phyloP scores from a whole-genome alignment of 1,140 invertebrate genomes.

The Apocrypta bakeri region DNA sequence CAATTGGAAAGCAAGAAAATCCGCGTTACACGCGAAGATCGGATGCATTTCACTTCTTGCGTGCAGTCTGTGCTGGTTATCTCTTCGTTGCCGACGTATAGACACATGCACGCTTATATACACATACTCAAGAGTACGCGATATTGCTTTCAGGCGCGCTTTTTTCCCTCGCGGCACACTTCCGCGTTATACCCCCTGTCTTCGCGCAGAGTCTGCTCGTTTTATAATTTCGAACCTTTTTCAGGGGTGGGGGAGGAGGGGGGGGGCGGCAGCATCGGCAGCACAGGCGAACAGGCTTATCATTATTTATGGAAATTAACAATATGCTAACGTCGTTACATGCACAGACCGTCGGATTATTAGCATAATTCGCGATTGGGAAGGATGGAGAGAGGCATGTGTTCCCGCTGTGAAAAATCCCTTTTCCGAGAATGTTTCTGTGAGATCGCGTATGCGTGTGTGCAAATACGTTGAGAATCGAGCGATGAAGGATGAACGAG shows the following conservation, averaged over 20 bases:
- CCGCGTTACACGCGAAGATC: neutral
- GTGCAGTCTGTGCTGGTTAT: neutral
- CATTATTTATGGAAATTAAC: slow-evolving; percentile 51
- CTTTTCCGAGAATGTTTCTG: slow-evolving; percentile 20
- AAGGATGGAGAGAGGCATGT: neutral
- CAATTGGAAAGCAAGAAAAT: slow-evolving; percentile 36
- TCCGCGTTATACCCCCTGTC: slow-evolving; percentile 33
- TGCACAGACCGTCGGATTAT: neutral
- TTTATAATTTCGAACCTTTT: slow-evolving; percentile 19
- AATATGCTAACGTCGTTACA: slow-evolving; percentile 22
- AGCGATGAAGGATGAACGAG: neutral
- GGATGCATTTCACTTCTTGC: slow-evolving; percentile 45
- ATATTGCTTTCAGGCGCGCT: slow-evolving; percentile 37
- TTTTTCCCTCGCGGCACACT: slow-evolving; percentile 18
- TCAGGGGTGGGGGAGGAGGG: no score
- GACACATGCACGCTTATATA: neutral
- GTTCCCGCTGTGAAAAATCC: neutral
- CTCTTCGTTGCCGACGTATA: neutral
- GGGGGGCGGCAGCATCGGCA: neutral
- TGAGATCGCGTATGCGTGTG: neutral
- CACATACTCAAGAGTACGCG: slow-evolving; percentile 13
- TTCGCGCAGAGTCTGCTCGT: slow-evolving; percentile 14
- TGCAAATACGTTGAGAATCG: neutral
- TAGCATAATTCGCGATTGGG: slow-evolving; percentile 38
- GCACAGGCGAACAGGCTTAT: slow-evolving; percentile 10